A percentile compares a stretch with the other conserved stretches of the same genome.
Evolutionary conservation across 2,113 vertebrate genomes (phyloP).

Genomic region (Aphelocoma coerulescens): DNA sequence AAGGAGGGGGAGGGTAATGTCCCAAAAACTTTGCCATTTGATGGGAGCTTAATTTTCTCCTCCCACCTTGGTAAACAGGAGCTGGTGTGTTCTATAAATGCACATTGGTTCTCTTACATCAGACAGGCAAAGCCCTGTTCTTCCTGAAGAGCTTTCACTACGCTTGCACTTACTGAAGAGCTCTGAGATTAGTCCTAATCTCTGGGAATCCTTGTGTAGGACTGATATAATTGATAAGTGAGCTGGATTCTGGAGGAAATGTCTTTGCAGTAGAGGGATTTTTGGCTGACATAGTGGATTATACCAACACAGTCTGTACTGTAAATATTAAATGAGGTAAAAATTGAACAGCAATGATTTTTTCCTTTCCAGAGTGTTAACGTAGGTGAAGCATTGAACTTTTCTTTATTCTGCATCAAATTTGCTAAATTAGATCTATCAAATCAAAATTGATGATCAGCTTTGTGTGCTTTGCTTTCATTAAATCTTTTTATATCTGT

Average conservation of each 20-base stretch:
- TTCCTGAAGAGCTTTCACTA: background rate
- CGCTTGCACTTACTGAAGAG: background rate
- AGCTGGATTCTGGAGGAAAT: background rate
- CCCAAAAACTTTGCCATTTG: background rate
- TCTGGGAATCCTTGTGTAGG: background rate
- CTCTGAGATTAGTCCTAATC: background rate
- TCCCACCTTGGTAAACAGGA: background rate
- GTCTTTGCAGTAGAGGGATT: background rate
- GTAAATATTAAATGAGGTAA: background rate
- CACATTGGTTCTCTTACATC: background rate
- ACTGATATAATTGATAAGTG: background rate
- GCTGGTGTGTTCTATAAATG: background rate
- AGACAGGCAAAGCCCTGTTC: background rate
- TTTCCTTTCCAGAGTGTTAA: background rate
- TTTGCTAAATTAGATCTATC: background rate
- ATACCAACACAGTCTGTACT: accelerated
- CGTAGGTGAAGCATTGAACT: background rate
- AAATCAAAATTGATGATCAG: background rate
- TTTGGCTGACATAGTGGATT: background rate
- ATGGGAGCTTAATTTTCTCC: background rate
- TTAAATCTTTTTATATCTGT: background rate
- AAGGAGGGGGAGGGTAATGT: background rate
- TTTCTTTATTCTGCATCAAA: background rate
- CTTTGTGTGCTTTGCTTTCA: background rate
- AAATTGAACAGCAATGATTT: background rate